A percentile compares a stretch with the other conserved stretches of the same genome.
Conservation (phyloP, 1,140 invertebrate genomes). For the Helicoverpa zea region DNA sequence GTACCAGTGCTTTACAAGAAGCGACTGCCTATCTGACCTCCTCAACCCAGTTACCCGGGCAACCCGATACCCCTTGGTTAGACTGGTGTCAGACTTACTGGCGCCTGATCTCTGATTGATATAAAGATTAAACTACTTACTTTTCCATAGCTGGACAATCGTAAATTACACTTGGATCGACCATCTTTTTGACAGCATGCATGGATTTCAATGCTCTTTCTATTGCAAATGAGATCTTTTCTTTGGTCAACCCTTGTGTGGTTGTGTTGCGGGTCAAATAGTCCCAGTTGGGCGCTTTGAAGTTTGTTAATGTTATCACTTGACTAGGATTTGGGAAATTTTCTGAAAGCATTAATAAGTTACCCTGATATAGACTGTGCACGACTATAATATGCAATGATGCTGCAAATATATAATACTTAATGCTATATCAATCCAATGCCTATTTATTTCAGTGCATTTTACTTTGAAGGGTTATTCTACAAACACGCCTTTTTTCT, state of each 20-base stretch:
- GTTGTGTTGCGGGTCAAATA: constrained; percentile 7
- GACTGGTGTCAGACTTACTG: no score
- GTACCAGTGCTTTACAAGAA: no score
- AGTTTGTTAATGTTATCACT: constrained; percentile 19
- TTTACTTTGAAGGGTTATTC: no score
- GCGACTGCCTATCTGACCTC: no score
- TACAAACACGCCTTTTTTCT: no score
- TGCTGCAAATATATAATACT: no score
- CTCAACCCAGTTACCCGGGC: no score
- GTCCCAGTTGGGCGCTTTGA: constrained; percentile 24
- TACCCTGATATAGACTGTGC: neutral
- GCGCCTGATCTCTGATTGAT: no score
- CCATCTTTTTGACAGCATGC: neutral
- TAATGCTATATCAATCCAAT: no score
- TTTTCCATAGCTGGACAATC: neutral
- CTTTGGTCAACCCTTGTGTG: neutral
- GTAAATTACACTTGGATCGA: neutral
- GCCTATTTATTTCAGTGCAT: no score
- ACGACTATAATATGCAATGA: no score
- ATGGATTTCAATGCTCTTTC: constrained; percentile 2
- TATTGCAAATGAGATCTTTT: constrained; percentile 2
- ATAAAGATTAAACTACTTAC: neutral
- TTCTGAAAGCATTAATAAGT: neutral
- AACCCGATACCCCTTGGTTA: no score
- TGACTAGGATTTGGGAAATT: constrained; percentile 26